Conservation (phyloP, 2,888 invertebrate species). For the Cataglyphis rosenhaueri region DNA sequence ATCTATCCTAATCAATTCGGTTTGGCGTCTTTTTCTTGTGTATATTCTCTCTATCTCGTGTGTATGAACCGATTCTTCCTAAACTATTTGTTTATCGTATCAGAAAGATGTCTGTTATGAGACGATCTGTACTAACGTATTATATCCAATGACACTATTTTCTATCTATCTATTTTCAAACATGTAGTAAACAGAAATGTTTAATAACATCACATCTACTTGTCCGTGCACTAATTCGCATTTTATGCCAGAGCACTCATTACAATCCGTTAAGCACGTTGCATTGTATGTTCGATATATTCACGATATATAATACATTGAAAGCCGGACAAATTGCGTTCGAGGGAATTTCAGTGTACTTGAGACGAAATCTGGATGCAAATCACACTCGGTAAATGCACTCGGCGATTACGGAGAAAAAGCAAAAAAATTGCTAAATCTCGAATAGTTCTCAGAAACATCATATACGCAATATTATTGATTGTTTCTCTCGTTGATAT, state of each 20-base stretch:
- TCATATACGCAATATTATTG: slow-evolving; percentile 32
- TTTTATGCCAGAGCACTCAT: slow-evolving; percentile 1
- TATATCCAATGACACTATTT: slow-evolving; percentile 48
- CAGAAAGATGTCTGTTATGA: neutral
- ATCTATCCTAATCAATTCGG: neutral
- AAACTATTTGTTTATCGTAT: slow-evolving; percentile 1
- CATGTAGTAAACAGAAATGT: neutral
- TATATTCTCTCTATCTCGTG: neutral
- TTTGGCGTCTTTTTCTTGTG: slow-evolving; percentile 19
- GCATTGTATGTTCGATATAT: neutral
- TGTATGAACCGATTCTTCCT: slow-evolving; percentile 22
- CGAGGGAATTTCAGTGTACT: neutral
- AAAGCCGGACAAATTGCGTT: slow-evolving; percentile 23
- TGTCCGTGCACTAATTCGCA: slow-evolving; percentile 18
- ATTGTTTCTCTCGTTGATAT: neutral
- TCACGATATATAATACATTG: neutral
- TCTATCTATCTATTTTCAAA: slow-evolving; percentile 48
- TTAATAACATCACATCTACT: slow-evolving; percentile 32
- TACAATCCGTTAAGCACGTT: slow-evolving; percentile 18
- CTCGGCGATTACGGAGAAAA: slow-evolving; percentile 11
- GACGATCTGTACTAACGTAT: slow-evolving; percentile 33
- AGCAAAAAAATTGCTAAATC: neutral
- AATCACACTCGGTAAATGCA: slow-evolving; percentile 9
- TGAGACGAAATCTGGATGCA: slow-evolving; percentile 13
- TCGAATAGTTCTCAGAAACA: slow-evolving; percentile 21